Base-by-base conservation (phyloP, 2,113 vertebrate genomes). In the Ancistrus triradiatus region DNA sequence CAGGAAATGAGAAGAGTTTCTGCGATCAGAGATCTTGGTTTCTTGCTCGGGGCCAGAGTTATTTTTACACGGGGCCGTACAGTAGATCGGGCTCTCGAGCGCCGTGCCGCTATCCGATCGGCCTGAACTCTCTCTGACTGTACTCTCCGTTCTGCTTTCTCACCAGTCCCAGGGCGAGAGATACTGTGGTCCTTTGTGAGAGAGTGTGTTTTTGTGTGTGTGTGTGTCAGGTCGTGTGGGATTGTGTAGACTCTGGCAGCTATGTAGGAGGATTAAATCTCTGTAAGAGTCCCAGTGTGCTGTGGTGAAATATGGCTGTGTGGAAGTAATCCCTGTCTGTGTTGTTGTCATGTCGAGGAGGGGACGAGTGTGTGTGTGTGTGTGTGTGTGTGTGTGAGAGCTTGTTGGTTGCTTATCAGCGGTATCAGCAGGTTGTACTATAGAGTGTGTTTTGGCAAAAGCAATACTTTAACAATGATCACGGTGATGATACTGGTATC, bases 1-100 rank as follows among this genome's bases (percentile, higher is more conserved):
- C 75, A 77, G 77, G 77, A 82, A 79, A 77, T 69, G 69, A 70
- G 74, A 63, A 48, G 72, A 72, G 52, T 62, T 66, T 68, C 60
- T 55, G 48, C 59, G 75, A 79, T 79, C 56, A 52, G 50, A 60
- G 74, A 78, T 79, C 70, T 72, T 58, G 35, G 65, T 63, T 69
- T 59, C 61, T 53, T 69, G 59, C 59, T 60, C 44, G 63, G 69
- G 64, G 51, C 59, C 42, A 69, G 44, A 43, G 68, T 64, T 73
- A 68, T 78, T 71, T 72, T 73, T 70, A 55, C 70, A 42, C 64
- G 28, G 53, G 62, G 33, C 67, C 49, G 72, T 74, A 78, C 58
- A 52, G 56, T 56, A 63, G 58, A 63, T 42, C 47, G 53, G 51
- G 50, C 42, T 31, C 33, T 24, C n/a, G 62, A 63, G 68, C 33